Evolutionary conservation across 35 echinoderm and acorn worm genomes (phyloP).

Genomic region (Holothuria glaberrima): DNA sequence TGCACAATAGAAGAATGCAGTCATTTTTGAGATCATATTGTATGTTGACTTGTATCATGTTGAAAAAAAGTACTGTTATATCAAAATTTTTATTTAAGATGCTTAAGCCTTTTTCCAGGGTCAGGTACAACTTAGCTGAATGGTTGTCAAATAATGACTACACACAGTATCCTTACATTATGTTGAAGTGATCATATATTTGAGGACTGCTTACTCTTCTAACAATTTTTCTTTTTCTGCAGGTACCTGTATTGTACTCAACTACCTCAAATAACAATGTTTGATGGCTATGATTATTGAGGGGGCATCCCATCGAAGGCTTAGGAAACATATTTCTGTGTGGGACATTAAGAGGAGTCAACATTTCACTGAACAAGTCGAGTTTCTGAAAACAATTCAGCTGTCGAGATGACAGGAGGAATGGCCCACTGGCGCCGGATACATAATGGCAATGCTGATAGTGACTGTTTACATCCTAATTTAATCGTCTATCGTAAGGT

Average conservation of each 20-base stretch:
- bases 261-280: slow-evolving; percentile 29
- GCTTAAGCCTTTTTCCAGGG: no score
- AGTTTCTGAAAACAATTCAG: slow-evolving; percentile 40
- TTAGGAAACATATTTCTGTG: neutral
- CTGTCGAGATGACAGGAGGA: slow-evolving; percentile 62
- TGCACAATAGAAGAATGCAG: no score
- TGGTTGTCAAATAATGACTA: no score
- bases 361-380: slow-evolving; percentile 23
- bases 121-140: no score
- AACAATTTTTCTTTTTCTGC: neutral
- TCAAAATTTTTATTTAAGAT: no score
- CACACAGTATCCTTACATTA: no score
- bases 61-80: no score
- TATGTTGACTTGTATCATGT: no score
- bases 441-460: slow-evolving; percentile 62
- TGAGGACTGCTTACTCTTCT: neutral
- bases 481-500: slow-evolving; percentile 63
- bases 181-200: no score
- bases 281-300: slow-evolving; percentile 57
- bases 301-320: slow-evolving; percentile 6
- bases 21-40: no score
- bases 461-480: slow-evolving; percentile 61
- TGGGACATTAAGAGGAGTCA: slow-evolving; percentile 27
- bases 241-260: slow-evolving; percentile 10
- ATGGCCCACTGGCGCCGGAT: slow-evolving; percentile 67